Percentiles rank a stretch among this genome's conserved stretches.
Evolutionary conservation across 2,797 vertebrate genomes (phyloP).

Genomic region (Meda fulgida): DNA sequence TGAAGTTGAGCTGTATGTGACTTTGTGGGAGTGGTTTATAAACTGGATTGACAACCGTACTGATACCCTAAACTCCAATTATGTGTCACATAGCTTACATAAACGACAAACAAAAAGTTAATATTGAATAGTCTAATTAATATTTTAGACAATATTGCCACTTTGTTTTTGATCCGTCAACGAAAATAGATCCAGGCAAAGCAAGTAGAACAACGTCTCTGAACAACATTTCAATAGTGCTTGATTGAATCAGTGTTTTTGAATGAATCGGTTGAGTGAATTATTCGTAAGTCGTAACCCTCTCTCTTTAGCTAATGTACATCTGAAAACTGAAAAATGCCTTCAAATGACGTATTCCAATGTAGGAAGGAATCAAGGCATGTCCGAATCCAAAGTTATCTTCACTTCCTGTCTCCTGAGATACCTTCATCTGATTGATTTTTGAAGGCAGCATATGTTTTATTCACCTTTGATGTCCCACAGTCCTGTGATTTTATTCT

Average conservation of each 20-base stretch:
- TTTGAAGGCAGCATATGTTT: too few species aligned
- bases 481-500: too few species aligned
- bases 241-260: background rate
- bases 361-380: too few species aligned
- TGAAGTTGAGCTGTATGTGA: slow-evolving; percentile 35
- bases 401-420: too few species aligned
- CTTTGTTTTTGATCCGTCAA: background rate
- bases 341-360: too few species aligned
- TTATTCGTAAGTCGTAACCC: background rate
- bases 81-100: background rate
- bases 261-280: background rate
- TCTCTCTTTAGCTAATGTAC: background rate
- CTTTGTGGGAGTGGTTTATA: slow-evolving; percentile 16
- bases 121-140: background rate
- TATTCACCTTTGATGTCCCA: too few species aligned
- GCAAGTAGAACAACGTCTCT: background rate
- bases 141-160: background rate
- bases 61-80: background rate
- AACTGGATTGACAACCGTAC: background rate
- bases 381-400: too few species aligned
- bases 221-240: background rate
- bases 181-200: background rate
- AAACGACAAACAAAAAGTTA: background rate
- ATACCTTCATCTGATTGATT: too few species aligned
- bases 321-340: too few species aligned